Conservation (phyloP, 2,797 vertebrate species). For the Hypotaenidia philippensis region DNA sequence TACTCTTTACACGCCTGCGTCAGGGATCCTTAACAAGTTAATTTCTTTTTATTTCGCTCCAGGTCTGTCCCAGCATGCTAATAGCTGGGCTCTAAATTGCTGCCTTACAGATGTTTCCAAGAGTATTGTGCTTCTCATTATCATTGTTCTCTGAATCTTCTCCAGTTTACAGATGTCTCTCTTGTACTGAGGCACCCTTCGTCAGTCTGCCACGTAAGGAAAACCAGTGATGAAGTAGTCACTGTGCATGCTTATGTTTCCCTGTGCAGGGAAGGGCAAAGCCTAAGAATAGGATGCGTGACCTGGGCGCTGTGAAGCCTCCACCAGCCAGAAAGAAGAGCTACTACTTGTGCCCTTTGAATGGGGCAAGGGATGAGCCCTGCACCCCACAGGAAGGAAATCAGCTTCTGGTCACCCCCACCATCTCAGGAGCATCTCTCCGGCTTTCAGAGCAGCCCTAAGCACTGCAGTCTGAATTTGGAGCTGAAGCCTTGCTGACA, state of each 20-base stretch:
- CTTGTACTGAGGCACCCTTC: neutral
- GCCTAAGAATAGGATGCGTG: neutral
- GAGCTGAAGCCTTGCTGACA: neutral
- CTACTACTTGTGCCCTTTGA: neutral
- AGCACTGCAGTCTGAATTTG: neutral
- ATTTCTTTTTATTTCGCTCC: constrained; percentile 31
- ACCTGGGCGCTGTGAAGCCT: fast-evolving
- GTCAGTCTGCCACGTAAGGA: neutral
- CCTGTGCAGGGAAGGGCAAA: neutral
- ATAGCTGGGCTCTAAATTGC: neutral
- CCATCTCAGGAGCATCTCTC: neutral
- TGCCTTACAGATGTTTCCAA: constrained; percentile 34
- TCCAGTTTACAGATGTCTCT: neutral
- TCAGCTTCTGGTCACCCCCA: neutral
- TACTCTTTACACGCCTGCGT: neutral
- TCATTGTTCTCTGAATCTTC: neutral
- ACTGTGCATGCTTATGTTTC: neutral
- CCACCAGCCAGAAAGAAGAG: neutral
- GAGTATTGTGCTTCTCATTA: neutral
- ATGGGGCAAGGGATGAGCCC: fast-evolving
- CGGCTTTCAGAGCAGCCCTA: neutral
- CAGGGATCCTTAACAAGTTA: constrained; percentile 25
- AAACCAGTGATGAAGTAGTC: neutral
- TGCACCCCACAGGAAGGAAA: neutral
- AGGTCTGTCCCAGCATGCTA: constrained; percentile 27